phyloP scores from a whole-genome alignment of 2,888 invertebrate genomes.

The Dryococelus australis region DNA sequence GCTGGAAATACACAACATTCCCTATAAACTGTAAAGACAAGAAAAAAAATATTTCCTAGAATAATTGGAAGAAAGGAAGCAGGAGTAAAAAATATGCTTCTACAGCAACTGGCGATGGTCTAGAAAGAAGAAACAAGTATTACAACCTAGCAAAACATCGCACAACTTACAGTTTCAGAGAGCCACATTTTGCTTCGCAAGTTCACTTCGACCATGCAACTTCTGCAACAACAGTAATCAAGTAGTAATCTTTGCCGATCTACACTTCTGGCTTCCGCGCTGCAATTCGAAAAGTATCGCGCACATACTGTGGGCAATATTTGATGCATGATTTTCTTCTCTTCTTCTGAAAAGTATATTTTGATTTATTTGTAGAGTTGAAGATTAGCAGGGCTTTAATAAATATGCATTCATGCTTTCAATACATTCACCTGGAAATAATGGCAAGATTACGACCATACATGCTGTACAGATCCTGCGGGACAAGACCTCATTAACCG shows the following conservation, averaged over 20 bases:
- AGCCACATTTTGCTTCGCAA: not conserved
- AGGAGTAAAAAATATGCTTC: not conserved
- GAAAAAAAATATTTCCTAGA: not conserved
- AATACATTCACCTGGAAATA: no score
- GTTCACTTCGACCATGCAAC: not conserved
- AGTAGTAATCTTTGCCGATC: not conserved
- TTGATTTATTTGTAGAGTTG: not conserved
- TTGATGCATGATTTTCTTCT: not conserved
- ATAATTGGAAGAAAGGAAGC: no score
- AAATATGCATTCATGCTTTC: no score
- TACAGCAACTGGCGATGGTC: conserved; percentile 3
- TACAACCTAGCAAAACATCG: not conserved
- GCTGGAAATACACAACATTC: not conserved
- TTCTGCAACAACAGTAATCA: not conserved
- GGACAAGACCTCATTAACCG: no score
- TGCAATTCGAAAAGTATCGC: not conserved
- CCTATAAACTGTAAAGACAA: not conserved
- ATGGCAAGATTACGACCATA: no score
- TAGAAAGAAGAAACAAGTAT: not conserved
- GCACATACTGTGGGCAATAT: conserved; percentile 9
- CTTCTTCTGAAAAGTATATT: conserved; percentile 16
- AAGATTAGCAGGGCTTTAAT: no score
- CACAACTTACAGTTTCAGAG: conserved; percentile 7
- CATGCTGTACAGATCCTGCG: no score
- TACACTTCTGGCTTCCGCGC: not conserved